Evolutionary conservation across 2,797 vertebrate genomes (phyloP).

Genomic region (Pogoniulus pusillus): DNA sequence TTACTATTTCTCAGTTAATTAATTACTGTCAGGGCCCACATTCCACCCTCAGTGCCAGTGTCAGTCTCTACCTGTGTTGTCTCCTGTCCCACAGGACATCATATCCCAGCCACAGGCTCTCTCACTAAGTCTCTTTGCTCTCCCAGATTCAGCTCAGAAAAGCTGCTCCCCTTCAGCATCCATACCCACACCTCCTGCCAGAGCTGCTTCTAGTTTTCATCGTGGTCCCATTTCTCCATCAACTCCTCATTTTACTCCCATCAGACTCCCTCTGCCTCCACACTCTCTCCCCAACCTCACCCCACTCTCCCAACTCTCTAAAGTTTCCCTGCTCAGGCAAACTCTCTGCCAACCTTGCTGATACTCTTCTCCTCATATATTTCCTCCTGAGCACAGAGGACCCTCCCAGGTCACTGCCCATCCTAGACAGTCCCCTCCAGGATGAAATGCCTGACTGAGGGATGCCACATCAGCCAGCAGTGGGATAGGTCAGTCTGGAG

Average conservation of each 20-base stretch:
- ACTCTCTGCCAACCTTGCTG: background rate
- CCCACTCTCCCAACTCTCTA: background rate
- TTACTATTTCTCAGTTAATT: background rate
- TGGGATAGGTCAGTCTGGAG: background rate
- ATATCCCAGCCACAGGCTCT: background rate
- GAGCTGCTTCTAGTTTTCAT: background rate
- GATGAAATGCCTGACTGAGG: background rate
- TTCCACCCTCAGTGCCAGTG: background rate
- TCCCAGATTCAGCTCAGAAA: background rate
- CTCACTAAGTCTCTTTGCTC: background rate
- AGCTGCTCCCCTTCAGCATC: background rate
- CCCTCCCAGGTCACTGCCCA: background rate
- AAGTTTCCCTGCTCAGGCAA: background rate
- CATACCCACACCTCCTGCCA: background rate
- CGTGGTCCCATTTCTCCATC: background rate
- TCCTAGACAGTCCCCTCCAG: background rate
- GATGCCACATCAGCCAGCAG: background rate
- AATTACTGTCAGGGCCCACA: background rate
- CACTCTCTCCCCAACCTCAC: fast-evolving
- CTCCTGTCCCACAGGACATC: background rate
- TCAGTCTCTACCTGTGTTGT: background rate
- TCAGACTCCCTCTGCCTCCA: background rate
- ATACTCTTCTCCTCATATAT: background rate
- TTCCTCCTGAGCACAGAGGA: background rate
- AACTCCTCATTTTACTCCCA: background rate